Percentiles rank a stretch among this genome's conserved stretches.
phyloP scores from a whole-genome alignment of 2,113 vertebrate species.

The Pituophis catenifer region DNA sequence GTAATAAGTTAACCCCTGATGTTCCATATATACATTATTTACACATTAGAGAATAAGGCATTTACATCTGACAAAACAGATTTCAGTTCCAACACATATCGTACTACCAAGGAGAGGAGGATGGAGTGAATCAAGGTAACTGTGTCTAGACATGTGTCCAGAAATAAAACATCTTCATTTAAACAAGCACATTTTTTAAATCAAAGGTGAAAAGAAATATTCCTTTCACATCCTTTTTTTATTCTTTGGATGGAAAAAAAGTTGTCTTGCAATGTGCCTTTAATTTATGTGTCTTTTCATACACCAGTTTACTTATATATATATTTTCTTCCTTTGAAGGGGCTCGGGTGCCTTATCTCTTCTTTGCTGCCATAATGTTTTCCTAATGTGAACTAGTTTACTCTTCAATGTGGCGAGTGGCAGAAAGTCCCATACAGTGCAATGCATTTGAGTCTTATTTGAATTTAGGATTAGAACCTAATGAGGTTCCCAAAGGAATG shows the following conservation, averaged over 20 bases:
- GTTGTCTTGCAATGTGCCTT: rapidly evolving
- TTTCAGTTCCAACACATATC: not conserved
- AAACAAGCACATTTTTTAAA: rapidly evolving
- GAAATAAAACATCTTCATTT: not conserved
- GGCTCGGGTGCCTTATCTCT: not conserved
- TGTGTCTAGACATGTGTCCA: not conserved
- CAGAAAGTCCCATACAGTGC: not conserved
- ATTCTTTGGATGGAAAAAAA: not conserved
- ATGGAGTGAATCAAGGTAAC: not conserved
- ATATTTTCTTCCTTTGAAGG: not conserved
- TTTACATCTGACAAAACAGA: no score
- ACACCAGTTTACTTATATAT: not conserved
- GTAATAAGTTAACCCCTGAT: no score
- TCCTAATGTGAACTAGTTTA: not conserved
- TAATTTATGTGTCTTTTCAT: slow-evolving; percentile 10
- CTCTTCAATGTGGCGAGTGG: not conserved
- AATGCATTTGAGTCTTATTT: not conserved
- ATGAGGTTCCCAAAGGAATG: not conserved
- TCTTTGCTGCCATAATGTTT: not conserved
- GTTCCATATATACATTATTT: no score
- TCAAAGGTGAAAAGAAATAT: not conserved
- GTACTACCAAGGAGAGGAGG: not conserved
- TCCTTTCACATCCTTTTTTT: rapidly evolving
- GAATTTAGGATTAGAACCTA: not conserved
- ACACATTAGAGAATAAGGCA: no score